Percentiles rank a stretch among this genome's conserved stretches.
Evolutionary conservation across 1,140 invertebrate species (phyloP).

Genomic region (Asbolus verrucosus): DNA sequence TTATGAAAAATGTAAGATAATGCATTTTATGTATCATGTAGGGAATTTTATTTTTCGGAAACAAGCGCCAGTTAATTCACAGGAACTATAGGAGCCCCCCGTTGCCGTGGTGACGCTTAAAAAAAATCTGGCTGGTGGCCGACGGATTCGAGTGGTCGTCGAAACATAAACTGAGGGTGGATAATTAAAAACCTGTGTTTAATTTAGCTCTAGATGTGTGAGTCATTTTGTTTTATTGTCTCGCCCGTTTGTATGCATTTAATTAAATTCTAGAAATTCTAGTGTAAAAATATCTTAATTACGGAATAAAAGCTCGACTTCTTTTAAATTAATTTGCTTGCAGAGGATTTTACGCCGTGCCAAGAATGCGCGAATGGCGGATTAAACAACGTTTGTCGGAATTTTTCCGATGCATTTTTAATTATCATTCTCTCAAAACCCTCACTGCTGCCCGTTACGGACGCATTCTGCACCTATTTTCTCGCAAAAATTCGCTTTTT

Average conservation of each 20-base stretch:
- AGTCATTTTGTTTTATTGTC: constrained; percentile 45
- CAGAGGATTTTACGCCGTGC: too few species aligned
- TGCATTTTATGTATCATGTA: constrained; percentile 21
- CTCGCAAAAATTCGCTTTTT: too few species aligned
- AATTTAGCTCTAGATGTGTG: constrained; percentile 40
- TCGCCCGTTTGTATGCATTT: constrained; percentile 40
- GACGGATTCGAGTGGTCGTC: constrained; percentile 21
- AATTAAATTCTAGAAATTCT: constrained; percentile 49
- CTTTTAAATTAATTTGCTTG: constrained; percentile 30
- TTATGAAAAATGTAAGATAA: constrained; percentile 43
- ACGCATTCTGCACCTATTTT: too few species aligned
- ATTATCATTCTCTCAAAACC: constrained; percentile 9
- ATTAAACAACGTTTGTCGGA: constrained; percentile 20
- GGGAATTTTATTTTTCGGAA: constrained; percentile 35
- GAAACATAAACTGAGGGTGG: constrained; percentile 42
- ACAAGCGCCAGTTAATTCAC: constrained; percentile 38
- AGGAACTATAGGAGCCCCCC: constrained; percentile 23
- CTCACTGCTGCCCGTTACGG: too few species aligned
- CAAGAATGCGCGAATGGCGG: constrained; percentile 16
- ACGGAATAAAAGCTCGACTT: constrained; percentile 32
- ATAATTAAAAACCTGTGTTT: constrained; percentile 48
- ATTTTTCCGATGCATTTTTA: constrained; percentile 27
- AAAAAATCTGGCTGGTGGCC: constrained; percentile 23
- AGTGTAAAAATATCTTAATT: constrained; percentile 48
- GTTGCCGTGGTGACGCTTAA: constrained; percentile 35